Evolutionary conservation across 2,888 invertebrate species (phyloP), one percentile per base, ranked within the genome.

Genomic region (Gortyna flavago): DNA sequence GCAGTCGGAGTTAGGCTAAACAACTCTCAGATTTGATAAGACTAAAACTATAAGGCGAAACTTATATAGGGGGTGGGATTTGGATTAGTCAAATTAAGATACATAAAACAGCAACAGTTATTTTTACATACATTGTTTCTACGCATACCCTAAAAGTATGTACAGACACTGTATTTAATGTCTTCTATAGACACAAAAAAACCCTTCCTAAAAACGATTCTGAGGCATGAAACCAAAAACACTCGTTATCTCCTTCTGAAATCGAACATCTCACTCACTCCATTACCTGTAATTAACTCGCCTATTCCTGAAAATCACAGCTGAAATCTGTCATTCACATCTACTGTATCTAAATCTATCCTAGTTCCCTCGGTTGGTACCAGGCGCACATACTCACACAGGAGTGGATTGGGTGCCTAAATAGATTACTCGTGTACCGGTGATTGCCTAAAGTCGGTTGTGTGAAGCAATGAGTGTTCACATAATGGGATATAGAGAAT

Each of bases 401-500:
- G 57, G 32, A 82, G 83, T 74, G 29, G 62, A 84, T 85, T 84
- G 83, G 72, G 57, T 38, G 72, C 83, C 74, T 84, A 74, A 84
- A 85, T 72, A 85, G 84, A 82, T 78, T 82, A 81, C 74, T 78
- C 68, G 73, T 61, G 72, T 82, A 72, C 73, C 69, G 70, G 72
- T 74, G 78, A 85, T 78, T 82, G 65, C 78, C 59, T 68, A 62
- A 71, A 64, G 64, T 65, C 68, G 48, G 73, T 67, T 81, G 61
- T 74, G 62, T 73, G 29, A 62, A 64, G 78, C 71, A 68, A 62
- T 78, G 57, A 61, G 44, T 54, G 59, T 74, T 85, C 61, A 65
- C 41, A 44, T 61, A 73, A 82, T 74, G 29, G 76, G 62, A 67
- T 81, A 72, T 38, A 72, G 51, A 29, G 29, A 32, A 59, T 61